phyloP scores from a whole-genome alignment of 1,140 invertebrate genomes.

The Drosophila rufa region DNA sequence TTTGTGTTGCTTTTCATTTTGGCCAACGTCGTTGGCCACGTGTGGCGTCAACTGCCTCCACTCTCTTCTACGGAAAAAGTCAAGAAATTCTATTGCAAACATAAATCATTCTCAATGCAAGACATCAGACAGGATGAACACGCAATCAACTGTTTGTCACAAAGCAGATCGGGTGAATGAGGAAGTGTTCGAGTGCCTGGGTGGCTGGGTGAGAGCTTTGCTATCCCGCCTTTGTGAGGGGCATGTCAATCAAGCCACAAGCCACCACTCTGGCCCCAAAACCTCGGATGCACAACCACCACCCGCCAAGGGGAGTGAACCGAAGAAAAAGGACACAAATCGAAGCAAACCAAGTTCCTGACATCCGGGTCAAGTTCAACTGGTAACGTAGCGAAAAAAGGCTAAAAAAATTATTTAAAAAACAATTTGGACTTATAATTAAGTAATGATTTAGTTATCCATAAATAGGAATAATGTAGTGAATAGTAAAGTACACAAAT shows the following conservation, averaged over 20 bases:
- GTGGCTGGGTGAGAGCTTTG: neutral
- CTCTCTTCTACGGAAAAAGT: slow-evolving; percentile 44
- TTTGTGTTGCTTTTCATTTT: slow-evolving; percentile 57
- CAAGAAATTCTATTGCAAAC: slow-evolving; percentile 79
- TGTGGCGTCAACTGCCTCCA: slow-evolving; percentile 27
- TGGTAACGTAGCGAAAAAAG: neutral
- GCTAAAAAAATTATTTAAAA: too few species aligned
- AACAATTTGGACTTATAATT: too few species aligned
- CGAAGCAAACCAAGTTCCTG: slow-evolving; percentile 14
- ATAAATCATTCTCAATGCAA: slow-evolving; percentile 71
- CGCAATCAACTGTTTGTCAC: slow-evolving; percentile 81
- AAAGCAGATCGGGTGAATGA: slow-evolving; percentile 31
- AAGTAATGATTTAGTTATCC: too few species aligned
- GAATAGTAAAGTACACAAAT: too few species aligned
- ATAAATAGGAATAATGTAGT: too few species aligned
- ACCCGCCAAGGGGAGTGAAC: slow-evolving; percentile 17
- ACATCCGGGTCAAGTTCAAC: slow-evolving; percentile 20
- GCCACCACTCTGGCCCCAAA: slow-evolving; percentile 44
- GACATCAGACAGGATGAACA: slow-evolving; percentile 54
- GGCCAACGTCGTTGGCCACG: slow-evolving; percentile 48
- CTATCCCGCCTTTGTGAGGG: slow-evolving; percentile 23
- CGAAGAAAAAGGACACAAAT: slow-evolving; percentile 13
- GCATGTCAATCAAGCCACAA: slow-evolving; percentile 64
- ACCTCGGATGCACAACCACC: slow-evolving; percentile 26
- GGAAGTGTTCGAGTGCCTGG: slow-evolving; percentile 18